phyloP scores from a whole-genome alignment of 2,113 vertebrate genomes.

The Phocoena sinus region DNA sequence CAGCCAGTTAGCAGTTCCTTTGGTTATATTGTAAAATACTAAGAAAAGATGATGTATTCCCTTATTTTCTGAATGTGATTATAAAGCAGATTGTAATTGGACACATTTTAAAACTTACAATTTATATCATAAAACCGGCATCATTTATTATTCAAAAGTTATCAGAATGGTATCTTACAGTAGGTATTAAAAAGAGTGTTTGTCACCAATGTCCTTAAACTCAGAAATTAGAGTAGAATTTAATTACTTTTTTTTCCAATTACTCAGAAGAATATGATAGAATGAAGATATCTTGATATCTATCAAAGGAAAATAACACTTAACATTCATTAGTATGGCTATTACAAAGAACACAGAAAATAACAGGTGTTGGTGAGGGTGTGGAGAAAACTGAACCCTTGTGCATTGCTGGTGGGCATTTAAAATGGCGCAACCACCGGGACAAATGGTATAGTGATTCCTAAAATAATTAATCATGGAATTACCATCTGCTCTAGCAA shows the following conservation, averaged over 20 bases:
- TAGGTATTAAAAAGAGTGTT: background rate
- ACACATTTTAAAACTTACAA: background rate
- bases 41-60: background rate
- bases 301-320: background rate
- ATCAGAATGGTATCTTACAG: background rate
- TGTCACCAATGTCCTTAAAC: background rate
- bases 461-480: background rate
- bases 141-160: background rate
- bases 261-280: background rate
- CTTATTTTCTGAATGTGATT: background rate
- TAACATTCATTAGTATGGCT: background rate
- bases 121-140: background rate
- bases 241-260: background rate
- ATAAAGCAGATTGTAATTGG: background rate
- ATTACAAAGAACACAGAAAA: background rate
- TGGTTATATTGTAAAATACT: background rate
- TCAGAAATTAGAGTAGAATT: background rate
- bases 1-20: background rate
- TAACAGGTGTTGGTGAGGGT: background rate
- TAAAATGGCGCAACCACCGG: background rate
- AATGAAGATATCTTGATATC: background rate
- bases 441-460: background rate
- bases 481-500: background rate
- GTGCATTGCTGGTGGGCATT: background rate
- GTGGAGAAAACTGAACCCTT: background rate